phyloP scores from a whole-genome alignment of 1,140 invertebrate species.

The Leucophenga varia region DNA sequence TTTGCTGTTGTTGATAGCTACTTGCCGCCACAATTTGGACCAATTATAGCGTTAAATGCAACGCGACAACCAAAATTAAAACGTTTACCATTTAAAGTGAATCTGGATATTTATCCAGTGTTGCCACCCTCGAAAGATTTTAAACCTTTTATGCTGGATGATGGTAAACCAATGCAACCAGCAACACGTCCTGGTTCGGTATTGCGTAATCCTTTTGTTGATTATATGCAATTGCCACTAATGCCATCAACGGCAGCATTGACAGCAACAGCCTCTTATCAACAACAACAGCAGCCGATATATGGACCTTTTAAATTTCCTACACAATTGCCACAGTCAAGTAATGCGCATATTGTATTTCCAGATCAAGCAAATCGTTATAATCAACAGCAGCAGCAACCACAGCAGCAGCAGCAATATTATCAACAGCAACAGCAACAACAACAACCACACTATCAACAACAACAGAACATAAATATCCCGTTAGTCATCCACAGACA shows the following conservation, averaged over 20 bases:
- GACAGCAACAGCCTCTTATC: conserved; percentile 9
- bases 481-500: too few relatives aligned
- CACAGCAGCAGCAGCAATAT: conserved; percentile 14
- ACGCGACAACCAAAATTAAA: conserved; percentile 33
- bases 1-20: conserved; percentile 32
- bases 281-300: conserved; percentile 5
- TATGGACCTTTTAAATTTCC: conserved; percentile 28
- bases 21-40: conserved; percentile 23
- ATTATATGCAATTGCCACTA: conserved; percentile 18
- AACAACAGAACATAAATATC: too few relatives aligned
- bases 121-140: conserved; percentile 17
- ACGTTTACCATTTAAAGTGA: conserved; percentile 42
- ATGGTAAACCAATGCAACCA: conserved; percentile 15
- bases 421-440: not conserved
- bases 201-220: conserved; percentile 42
- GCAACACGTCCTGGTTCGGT: conserved; percentile 32
- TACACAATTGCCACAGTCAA: conserved; percentile 24
- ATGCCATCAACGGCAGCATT: conserved; percentile 21
- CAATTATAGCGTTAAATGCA: conserved; percentile 31
- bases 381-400: conserved; percentile 29
- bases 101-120: conserved; percentile 47
- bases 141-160: conserved; percentile 9
- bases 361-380: conserved; percentile 35
- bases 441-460: not conserved
- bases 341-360: conserved; percentile 24